A percentile compares a stretch with the other conserved stretches of the same genome.
phyloP scores from a whole-genome alignment of 2,113 vertebrate species.

The Planiliza haematocheilus region DNA sequence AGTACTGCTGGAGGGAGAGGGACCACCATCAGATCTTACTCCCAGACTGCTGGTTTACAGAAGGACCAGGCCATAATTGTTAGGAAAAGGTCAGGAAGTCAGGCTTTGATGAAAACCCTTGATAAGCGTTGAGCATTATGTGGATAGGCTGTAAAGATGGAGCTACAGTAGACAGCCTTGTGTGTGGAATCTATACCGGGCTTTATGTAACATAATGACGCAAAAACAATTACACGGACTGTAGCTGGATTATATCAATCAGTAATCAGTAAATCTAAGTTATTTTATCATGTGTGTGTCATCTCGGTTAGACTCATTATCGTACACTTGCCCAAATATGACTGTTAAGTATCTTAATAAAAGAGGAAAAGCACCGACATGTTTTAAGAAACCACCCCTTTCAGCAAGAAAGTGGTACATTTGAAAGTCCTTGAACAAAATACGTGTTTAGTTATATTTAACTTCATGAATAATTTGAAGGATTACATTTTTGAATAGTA shows the following conservation, averaged over 20 bases:
- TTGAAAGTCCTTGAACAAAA: neutral
- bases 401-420: too few relatives aligned
- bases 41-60: constrained; percentile 18
- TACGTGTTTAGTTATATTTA: neutral
- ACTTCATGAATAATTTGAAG: neutral
- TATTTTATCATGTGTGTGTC: neutral
- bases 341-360: neutral
- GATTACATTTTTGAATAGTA: neutral
- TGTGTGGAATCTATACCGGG: neutral
- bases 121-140: constrained; percentile 38
- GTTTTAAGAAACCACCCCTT: too few relatives aligned
- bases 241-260: neutral
- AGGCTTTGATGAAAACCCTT: constrained; percentile 33
- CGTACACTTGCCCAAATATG: neutral
- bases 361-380: neutral
- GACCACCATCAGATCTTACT: constrained; percentile 43
- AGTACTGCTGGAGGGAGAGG: neutral
- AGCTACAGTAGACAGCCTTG: neutral
- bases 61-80: constrained; percentile 32
- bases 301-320: neutral
- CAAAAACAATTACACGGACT: neutral
- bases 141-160: neutral
- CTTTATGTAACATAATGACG: neutral
- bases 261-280: neutral
- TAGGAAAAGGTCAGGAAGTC: constrained; percentile 46